phyloP scores from a whole-genome alignment of 1,140 invertebrate genomes.

The Sminthurinus signatus region DNA sequence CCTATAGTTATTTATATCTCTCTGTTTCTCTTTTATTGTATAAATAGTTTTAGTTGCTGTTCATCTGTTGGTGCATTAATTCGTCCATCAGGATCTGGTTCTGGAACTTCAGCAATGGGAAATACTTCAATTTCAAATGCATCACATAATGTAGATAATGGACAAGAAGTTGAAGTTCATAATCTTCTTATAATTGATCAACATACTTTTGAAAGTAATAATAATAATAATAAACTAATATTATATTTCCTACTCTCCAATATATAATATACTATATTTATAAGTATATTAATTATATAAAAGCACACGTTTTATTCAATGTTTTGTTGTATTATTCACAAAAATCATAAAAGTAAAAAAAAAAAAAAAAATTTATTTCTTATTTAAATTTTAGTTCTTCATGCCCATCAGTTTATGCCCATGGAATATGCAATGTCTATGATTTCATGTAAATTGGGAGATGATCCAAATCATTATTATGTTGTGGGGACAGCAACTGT shows the following conservation, averaged over 20 bases:
- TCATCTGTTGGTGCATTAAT: slow-evolving; percentile 38
- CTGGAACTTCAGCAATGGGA: slow-evolving; percentile 6
- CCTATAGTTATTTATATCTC: too few relatives aligned
- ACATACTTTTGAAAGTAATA: slow-evolving; percentile 81
- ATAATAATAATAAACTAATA: neutral
- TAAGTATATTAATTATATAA: too few relatives aligned
- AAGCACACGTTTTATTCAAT: too few relatives aligned
- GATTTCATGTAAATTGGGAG: slow-evolving; percentile 81
- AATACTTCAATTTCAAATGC: slow-evolving; percentile 12
- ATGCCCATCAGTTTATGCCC: slow-evolving; percentile 82
- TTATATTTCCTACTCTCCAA: neutral
- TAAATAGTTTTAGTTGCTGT: slow-evolving; percentile 35
- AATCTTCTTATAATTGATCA: slow-evolving; percentile 91
- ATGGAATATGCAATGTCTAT: slow-evolving; percentile 84
- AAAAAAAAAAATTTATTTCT: too few relatives aligned
- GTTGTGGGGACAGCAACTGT: slow-evolving; percentile 90
- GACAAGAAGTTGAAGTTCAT: slow-evolving; percentile 84
- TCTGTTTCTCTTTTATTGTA: too few relatives aligned
- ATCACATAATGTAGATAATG: slow-evolving; percentile 50
- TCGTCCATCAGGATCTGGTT: slow-evolving; percentile 31
- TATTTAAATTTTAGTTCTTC: too few relatives aligned
- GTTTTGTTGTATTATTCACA: too few relatives aligned
- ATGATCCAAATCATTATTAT: slow-evolving; percentile 85
- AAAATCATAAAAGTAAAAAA: too few relatives aligned
- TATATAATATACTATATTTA: too few relatives aligned